These are phyloP conservation scores for Lithobates sylvaticus DNA, from an alignment of 2,797 vertebrate genomes.

Conservation along the genomic window DNA sequence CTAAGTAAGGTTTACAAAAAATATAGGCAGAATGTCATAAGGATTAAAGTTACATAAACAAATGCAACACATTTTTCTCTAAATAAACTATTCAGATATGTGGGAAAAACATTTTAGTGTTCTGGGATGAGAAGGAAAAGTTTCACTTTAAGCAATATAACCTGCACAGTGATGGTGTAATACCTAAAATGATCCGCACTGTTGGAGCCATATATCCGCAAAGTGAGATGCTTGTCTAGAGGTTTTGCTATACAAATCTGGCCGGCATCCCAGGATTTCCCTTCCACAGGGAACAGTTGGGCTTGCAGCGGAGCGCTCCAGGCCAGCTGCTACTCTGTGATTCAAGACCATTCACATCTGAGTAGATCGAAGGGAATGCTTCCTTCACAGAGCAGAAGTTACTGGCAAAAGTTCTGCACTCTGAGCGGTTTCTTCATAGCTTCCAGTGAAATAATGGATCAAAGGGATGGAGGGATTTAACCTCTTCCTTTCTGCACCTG, in stretches of 20 bases:
- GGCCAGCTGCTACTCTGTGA: slow-evolving; percentile 55
- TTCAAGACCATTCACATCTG: slow-evolving; percentile 52
- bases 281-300: slow-evolving; percentile 52
- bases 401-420: slow-evolving; percentile 30
- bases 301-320: slow-evolving; percentile 40
- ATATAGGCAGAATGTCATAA: no score
- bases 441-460: neutral
- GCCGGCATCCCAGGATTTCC: slow-evolving; percentile 58
- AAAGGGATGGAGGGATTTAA: neutral
- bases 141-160: slow-evolving; percentile 24
- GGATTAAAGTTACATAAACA: no score
- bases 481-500: neutral
- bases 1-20: no score
- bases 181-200: slow-evolving; percentile 38
- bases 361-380: slow-evolving; percentile 17
- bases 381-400: slow-evolving; percentile 29
- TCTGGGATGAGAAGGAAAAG: neutral
- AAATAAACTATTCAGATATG: neutral
- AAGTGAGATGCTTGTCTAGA: slow-evolving; percentile 45
- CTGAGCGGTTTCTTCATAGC: neutral
- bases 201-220: slow-evolving; percentile 36
- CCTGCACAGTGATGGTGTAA: slow-evolving; percentile 37
- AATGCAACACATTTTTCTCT: no score
- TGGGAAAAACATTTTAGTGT: neutral
- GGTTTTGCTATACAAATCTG: slow-evolving; percentile 50